phyloP scores from a whole-genome alignment of 1,140 invertebrate genomes.

The Drosophila insularis region DNA sequence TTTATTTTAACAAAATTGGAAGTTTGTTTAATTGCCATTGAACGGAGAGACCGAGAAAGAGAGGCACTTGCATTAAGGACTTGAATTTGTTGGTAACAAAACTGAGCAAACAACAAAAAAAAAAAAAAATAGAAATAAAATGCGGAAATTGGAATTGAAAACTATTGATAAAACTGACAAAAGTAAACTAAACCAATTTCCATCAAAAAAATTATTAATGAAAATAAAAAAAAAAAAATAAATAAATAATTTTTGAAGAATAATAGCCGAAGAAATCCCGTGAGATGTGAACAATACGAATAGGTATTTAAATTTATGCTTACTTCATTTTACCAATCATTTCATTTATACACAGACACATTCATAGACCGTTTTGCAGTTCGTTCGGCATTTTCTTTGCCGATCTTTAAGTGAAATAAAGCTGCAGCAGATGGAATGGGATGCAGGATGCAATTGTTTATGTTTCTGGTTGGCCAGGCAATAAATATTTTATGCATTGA shows the following conservation, averaged over 20 bases:
- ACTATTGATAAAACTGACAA: neutral
- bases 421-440: neutral
- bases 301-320: neutral
- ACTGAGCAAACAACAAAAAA: neutral
- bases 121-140: neutral
- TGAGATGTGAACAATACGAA: neutral
- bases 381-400: neutral
- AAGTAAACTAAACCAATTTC: neutral
- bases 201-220: neutral
- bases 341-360: neutral
- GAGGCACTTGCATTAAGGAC: constrained; percentile 31
- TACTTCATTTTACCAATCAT: neutral
- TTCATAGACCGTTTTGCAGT: neutral
- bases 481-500: constrained; percentile 68
- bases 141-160: neutral
- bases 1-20: constrained; percentile 61
- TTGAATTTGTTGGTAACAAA: constrained; percentile 4
- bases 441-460: constrained; percentile 26
- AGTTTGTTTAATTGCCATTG: constrained; percentile 58
- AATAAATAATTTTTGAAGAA: too few species aligned
- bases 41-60: constrained; percentile 9
- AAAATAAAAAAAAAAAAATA: neutral
- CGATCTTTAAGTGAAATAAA: constrained; percentile 7
- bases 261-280: too few species aligned
- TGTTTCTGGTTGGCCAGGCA: constrained; percentile 29